Conservation (phyloP, 2,797 vertebrate species). For the Echeneis naucrates region DNA sequence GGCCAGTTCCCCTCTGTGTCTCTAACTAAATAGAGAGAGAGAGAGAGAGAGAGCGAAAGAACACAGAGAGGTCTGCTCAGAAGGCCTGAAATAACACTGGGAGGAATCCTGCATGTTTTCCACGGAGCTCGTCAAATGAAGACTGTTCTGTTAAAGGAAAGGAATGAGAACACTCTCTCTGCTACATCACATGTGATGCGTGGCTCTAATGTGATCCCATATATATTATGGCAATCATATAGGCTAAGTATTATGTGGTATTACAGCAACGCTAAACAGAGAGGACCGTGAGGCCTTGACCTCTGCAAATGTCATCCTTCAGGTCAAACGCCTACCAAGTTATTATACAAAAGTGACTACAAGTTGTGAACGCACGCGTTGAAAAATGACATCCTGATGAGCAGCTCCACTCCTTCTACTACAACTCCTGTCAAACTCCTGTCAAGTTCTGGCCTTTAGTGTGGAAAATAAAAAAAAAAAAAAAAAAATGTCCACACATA, state of each 20-base stretch:
- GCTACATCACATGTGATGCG: not conserved
- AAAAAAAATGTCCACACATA: not conserved
- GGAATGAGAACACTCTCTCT: slow-evolving; percentile 22
- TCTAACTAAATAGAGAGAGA: slow-evolving; percentile 1
- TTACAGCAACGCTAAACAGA: not conserved
- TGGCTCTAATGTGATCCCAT: not conserved
- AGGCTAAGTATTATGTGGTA: not conserved
- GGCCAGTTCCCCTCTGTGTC: slow-evolving; percentile 13
- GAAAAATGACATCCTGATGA: not conserved
- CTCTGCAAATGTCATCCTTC: slow-evolving; percentile 14
- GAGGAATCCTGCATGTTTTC: slow-evolving; percentile 53
- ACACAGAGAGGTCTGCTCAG: slow-evolving; percentile 31
- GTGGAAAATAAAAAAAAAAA: not conserved
- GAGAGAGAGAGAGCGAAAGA: slow-evolving; percentile 27
- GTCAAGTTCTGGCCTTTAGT: slow-evolving; percentile 10
- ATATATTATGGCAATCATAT: slow-evolving; percentile 15
- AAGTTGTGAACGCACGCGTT: not conserved
- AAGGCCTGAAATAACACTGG: slow-evolving; percentile 65
- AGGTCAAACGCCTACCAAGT: not conserved
- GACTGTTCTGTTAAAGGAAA: slow-evolving; percentile 44
- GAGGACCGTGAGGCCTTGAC: slow-evolving; percentile 46
- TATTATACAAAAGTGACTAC: not conserved
- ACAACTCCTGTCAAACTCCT: not conserved
- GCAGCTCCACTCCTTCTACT: not conserved
- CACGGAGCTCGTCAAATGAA: slow-evolving; percentile 40